These are phyloP conservation scores for Ceratina australensis DNA, from an alignment of 1,140 invertebrate species.

Conservation along the genomic window DNA sequence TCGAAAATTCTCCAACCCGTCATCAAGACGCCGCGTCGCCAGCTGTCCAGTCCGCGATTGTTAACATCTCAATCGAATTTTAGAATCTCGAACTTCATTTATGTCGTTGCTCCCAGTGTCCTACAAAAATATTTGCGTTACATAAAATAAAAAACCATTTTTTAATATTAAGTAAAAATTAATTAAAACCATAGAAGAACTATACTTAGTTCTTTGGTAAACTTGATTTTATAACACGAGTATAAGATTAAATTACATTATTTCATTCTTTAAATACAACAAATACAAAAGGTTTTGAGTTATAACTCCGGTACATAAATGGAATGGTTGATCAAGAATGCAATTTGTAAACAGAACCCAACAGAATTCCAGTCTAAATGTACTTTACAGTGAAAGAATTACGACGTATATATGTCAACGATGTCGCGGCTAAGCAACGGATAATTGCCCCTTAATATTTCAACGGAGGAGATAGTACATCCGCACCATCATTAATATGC, in stretches of 20 bases:
- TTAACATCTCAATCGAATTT: too few relatives aligned
- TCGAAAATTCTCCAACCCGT: conserved; percentile 32
- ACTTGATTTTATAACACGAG: too few relatives aligned
- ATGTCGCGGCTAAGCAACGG: conserved; percentile 10
- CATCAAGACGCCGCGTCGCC: conserved; percentile 18
- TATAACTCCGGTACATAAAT: neutral
- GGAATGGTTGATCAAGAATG: neutral
- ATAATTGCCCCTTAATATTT: conserved; percentile 45
- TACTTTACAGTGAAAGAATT: conserved; percentile 19
- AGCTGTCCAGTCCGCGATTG: neutral
- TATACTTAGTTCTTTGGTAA: too few relatives aligned
- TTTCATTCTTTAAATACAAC: too few relatives aligned
- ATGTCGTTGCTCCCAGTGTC: neutral
- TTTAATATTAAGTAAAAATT: too few relatives aligned
- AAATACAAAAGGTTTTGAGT: too few relatives aligned
- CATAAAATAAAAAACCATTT: too few relatives aligned
- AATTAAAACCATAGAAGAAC: too few relatives aligned
- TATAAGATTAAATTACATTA: too few relatives aligned
- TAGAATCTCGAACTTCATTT: neutral
- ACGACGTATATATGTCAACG: conserved; percentile 38
- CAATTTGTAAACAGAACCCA: conserved; percentile 8
- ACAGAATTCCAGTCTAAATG: conserved; percentile 23
- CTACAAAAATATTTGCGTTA: too few relatives aligned
- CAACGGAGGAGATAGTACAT: conserved; percentile 13
- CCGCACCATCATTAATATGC: neutral